Base-by-base conservation (phyloP, 2,888 invertebrate species). In the Trachelus troglodyta region DNA sequence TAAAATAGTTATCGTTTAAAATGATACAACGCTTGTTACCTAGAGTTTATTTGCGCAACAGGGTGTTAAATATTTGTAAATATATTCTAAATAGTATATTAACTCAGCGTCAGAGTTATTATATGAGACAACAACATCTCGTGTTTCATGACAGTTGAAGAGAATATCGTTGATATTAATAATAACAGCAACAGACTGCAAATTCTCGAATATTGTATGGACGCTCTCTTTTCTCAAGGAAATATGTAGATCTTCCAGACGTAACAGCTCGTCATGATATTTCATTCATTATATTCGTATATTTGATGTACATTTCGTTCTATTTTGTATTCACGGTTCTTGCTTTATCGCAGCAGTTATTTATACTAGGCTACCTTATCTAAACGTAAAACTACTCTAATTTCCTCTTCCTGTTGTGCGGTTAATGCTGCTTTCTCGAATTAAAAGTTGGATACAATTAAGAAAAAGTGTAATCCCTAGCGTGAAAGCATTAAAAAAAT, bases 61-160 rank as follows among this genome's bases (percentile, higher is more conserved):
- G 56, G 15, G 23, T 23, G 15, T 9, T 56, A 9, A 56, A 56
- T 23, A 56, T 56, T 56, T 23, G 56, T 56, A 56, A 56, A 56
- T 9, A 56, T 23, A 56, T 56, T 56, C 56, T 56, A 56, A 40
- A 15, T 23, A 56, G 23, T 56, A 23, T 56, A 56, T 56, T 56
- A 23, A 56, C 23, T 9, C 15, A 9, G 23, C 23, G 1, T 56
- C 56, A 56, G 6, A 23, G 6, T 56, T 23, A 56, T 56, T 56
- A 23, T 15, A 4, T 23, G 23, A 6, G 0, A 56, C 23, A 56
- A 56, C 6, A 23, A 33, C 33, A 34, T 0, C 35, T 73, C 12
- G 11, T 30, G 15, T 15, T 69, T 69, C 76, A 79, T 76, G 56
- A 37, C 35, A 71, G 31, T 12, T 76, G 71, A 74, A 31, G 40